A percentile compares a stretch with the other conserved stretches of the same genome.
phyloP scores from a whole-genome alignment of 2,797 vertebrate genomes.

The Miichthys miiuy region DNA sequence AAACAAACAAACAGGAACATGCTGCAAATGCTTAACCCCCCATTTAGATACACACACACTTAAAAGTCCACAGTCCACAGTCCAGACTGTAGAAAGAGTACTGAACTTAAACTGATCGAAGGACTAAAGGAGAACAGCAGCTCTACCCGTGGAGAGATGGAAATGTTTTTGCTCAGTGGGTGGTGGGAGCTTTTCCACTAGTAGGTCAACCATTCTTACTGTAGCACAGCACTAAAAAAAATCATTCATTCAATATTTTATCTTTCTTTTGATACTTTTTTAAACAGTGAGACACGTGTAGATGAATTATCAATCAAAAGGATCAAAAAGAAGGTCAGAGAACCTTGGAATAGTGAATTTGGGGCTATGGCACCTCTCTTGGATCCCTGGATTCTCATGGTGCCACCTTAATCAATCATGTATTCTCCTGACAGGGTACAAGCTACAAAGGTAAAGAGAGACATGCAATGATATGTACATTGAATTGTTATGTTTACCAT shows the following conservation, averaged over 20 bases:
- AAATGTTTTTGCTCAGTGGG: background rate
- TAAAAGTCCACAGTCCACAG: background rate
- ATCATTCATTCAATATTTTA: background rate
- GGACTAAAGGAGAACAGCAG: background rate
- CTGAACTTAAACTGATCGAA: background rate
- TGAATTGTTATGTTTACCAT: background rate
- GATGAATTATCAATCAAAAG: background rate
- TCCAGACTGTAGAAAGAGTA: background rate
- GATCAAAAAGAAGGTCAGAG: background rate
- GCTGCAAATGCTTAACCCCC: constrained; percentile 17
- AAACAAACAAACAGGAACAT: constrained; percentile 28
- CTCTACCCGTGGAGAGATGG: background rate
- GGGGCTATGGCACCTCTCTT: background rate
- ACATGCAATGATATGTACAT: background rate
- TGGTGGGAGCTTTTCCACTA: background rate
- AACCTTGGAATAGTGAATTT: background rate
- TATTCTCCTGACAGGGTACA: background rate
- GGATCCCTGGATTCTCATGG: background rate
- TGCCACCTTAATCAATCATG: background rate
- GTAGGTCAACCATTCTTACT: background rate
- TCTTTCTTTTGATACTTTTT: background rate
- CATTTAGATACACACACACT: background rate
- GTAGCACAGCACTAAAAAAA: background rate
- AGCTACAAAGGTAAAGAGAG: background rate
- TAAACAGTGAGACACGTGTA: background rate